phyloP scores from a whole-genome alignment of 1,140 invertebrate genomes.

The Drosophila rhopaloa region DNA sequence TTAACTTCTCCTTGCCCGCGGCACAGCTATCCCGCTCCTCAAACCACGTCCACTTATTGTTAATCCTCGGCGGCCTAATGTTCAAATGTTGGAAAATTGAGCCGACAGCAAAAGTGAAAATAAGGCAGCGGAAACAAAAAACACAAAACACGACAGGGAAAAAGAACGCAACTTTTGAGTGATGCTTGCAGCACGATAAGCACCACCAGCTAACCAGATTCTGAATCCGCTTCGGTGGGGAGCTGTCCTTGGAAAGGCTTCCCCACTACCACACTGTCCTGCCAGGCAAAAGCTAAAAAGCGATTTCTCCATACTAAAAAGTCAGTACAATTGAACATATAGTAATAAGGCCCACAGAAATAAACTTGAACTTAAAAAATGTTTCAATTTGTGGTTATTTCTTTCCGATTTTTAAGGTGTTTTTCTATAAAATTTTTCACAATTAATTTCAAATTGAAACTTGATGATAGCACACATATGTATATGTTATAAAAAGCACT shows the following conservation, averaged over 20 bases:
- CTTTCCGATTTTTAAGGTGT: too few relatives aligned
- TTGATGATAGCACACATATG: too few relatives aligned
- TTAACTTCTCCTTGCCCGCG: slow-evolving; percentile 65
- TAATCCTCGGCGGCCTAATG: slow-evolving; percentile 80
- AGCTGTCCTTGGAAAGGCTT: slow-evolving; percentile 39
- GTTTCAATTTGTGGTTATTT: too few relatives aligned
- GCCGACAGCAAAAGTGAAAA: slow-evolving; percentile 57
- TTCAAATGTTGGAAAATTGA: slow-evolving; percentile 83
- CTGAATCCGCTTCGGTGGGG: slow-evolving; percentile 41
- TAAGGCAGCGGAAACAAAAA: slow-evolving; percentile 6
- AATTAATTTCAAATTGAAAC: too few relatives aligned
- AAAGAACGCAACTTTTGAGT: slow-evolving; percentile 74
- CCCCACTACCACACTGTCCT: slow-evolving; percentile 39
- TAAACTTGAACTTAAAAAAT: too few relatives aligned
- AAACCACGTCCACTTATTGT: slow-evolving; percentile 60
- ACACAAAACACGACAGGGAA: slow-evolving; percentile 23
- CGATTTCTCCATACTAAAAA: too few relatives aligned
- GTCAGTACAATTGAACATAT: too few relatives aligned
- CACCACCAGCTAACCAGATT: slow-evolving; percentile 57
- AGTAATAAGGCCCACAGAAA: too few relatives aligned
- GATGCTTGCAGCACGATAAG: slow-evolving; percentile 77
- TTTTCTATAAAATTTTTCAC: too few relatives aligned
- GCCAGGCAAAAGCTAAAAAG: background rate
- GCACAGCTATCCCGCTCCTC: slow-evolving; percentile 39
- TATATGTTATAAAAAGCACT: too few relatives aligned